These are phyloP conservation scores for Peromyscus maniculatus DNA, from an alignment of 2,113 vertebrate species.

Conservation along the genomic window DNA sequence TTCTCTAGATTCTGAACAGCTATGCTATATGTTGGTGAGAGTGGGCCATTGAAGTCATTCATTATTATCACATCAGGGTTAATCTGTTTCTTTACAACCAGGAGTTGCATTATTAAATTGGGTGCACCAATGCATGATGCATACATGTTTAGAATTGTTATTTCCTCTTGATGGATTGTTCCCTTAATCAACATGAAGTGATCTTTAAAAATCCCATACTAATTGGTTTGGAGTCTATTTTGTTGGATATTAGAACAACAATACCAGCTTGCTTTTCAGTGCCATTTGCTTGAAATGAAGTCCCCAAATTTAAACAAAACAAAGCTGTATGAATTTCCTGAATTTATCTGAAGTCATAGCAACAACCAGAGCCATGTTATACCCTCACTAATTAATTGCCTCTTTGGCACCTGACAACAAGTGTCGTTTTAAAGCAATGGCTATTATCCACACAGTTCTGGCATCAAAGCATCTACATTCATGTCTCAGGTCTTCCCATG, in stretches of 20 bases:
- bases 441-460: background rate
- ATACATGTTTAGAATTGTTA: background rate
- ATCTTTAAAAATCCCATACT: background rate
- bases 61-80: too few species aligned
- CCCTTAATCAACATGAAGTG: background rate
- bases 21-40: background rate
- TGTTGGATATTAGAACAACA: background rate
- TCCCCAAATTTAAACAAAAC: background rate
- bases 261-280: background rate
- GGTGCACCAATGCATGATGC: background rate
- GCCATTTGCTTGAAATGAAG: background rate
- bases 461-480: background rate
- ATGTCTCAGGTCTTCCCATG: background rate
- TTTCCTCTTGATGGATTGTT: background rate
- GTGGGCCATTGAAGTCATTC: background rate
- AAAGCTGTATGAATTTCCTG: background rate
- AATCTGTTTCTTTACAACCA: background rate
- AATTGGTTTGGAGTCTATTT: background rate
- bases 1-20: background rate
- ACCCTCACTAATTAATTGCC: background rate
- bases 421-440: conserved; percentile 7
- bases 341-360: background rate
- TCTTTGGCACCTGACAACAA: background rate
- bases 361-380: background rate
- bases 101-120: background rate